Percentiles rank a stretch among this genome's conserved stretches.
phyloP scores from a whole-genome alignment of 2,888 invertebrate species.

The Rotaria sp. region DNA sequence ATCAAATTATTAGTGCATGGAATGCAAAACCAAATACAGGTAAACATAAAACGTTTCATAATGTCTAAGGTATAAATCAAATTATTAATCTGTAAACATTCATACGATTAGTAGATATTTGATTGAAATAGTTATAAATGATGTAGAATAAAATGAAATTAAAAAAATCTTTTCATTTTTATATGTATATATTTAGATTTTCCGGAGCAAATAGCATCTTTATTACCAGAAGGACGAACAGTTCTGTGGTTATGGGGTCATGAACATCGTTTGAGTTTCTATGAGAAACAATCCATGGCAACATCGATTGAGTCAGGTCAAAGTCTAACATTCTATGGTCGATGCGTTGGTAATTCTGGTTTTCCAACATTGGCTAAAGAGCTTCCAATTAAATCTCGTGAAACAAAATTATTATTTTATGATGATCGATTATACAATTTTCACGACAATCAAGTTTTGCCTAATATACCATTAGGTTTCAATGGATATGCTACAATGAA shows the following conservation, averaged over 20 bases:
- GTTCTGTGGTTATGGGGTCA: background rate
- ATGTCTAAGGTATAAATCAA: too few species aligned
- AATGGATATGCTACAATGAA: background rate
- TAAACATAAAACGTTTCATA: background rate
- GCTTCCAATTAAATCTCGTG: background rate
- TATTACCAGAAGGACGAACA: background rate
- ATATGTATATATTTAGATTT: background rate
- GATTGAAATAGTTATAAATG: too few species aligned
- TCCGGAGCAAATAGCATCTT: background rate
- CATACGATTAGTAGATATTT: too few species aligned
- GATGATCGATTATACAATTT: background rate
- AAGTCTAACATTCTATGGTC: background rate
- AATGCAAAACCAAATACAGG: slow-evolving; percentile 2
- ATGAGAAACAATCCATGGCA: background rate
- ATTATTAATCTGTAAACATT: too few species aligned
- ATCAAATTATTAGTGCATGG: background rate
- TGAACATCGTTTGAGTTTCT: slow-evolving; percentile 24
- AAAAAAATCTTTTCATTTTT: too few species aligned
- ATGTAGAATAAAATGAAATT: background rate
- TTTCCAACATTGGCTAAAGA: background rate
- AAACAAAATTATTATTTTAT: slow-evolving; percentile 4
- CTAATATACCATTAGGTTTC: background rate
- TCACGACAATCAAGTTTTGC: background rate
- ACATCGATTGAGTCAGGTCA: background rate
- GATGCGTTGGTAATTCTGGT: background rate